phyloP scores from a whole-genome alignment of 1,140 invertebrate genomes.

The Drosophila kikkawai region DNA sequence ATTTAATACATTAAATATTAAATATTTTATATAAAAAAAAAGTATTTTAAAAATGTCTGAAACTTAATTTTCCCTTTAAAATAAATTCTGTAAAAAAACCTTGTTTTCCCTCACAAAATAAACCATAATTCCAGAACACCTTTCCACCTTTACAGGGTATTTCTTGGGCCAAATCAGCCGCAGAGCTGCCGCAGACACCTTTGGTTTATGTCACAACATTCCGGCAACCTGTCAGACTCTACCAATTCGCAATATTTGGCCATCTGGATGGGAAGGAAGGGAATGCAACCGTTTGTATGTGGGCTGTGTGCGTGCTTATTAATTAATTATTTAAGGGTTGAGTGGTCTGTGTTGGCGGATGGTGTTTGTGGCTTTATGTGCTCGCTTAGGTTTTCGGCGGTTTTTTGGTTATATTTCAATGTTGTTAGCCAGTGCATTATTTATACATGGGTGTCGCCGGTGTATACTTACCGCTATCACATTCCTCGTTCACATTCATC shows the following conservation, averaged over 20 bases:
- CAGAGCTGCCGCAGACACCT: constrained; percentile 34
- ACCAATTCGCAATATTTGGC: constrained; percentile 11
- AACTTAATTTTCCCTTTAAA: background rate
- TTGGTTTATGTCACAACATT: constrained; percentile 18
- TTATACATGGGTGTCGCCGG: constrained; percentile 10
- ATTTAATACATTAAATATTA: too few relatives aligned
- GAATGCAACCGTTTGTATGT: constrained; percentile 23
- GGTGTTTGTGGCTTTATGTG: constrained; percentile 23
- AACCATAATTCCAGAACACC: background rate
- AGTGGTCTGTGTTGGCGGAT: constrained; percentile 17
- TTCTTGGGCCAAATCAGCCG: constrained; percentile 2
- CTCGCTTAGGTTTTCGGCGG: constrained; percentile 24
- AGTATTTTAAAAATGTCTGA: too few relatives aligned
- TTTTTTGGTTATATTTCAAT: constrained; percentile 16
- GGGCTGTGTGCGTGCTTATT: constrained; percentile 28
- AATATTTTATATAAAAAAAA: too few relatives aligned
- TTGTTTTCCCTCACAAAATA: background rate
- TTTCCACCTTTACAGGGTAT: background rate
- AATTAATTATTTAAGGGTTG: constrained; percentile 42
- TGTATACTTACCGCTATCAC: constrained; percentile 91
- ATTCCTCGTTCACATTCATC: constrained; percentile 91
- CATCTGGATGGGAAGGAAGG: constrained; percentile 3
- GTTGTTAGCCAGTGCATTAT: constrained; percentile 32
- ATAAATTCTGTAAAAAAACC: too few relatives aligned
- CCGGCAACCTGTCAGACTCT: background rate